Conservation (phyloP, 2,113 vertebrate genomes). For the Nasalis larvatus region DNA sequence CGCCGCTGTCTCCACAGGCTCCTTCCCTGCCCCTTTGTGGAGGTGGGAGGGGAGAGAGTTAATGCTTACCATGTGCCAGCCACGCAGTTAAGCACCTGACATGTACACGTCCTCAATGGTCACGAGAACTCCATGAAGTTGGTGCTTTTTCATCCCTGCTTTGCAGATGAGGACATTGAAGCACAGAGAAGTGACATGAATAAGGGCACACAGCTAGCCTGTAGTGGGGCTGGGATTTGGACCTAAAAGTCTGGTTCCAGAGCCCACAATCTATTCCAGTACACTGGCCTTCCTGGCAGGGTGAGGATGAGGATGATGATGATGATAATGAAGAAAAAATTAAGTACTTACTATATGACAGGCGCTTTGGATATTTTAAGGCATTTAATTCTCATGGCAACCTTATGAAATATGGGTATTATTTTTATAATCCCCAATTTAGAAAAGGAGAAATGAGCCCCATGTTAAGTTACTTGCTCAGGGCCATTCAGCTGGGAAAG, state of each 20-base stretch:
- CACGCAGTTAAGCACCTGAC: neutral
- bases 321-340: no score
- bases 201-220: neutral
- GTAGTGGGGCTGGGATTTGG: neutral
- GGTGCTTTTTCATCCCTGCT: neutral
- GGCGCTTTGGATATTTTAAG: neutral
- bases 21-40: neutral
- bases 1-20: no score
- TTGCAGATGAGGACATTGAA: neutral
- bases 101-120: accelerated
- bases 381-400: neutral
- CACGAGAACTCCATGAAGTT: neutral
- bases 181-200: neutral
- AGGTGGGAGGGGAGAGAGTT: neutral
- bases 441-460: neutral
- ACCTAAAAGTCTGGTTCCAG: neutral
- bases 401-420: neutral
- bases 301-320: neutral
- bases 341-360: neutral
- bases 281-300: neutral
- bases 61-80: neutral
- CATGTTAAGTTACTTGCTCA: neutral
- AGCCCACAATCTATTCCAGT: neutral
- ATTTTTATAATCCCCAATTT: neutral
- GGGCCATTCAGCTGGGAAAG: neutral